phyloP scores from a whole-genome alignment of 2,113 vertebrate genomes.

The Osmerus mordax region DNA sequence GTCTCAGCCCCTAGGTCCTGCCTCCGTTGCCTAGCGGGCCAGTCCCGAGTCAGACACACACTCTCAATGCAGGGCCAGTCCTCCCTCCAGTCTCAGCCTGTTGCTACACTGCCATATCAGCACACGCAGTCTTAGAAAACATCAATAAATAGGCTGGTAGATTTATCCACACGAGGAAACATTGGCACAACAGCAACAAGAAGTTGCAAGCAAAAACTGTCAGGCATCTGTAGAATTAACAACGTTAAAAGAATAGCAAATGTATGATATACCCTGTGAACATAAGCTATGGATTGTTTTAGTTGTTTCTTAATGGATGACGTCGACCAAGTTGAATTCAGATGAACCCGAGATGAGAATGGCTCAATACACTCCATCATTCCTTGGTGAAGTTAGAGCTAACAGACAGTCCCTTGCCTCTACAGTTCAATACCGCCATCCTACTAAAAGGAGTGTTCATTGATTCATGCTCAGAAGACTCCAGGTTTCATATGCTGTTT shows the following conservation, averaged over 20 bases:
- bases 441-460: background rate
- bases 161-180: conserved; percentile 14
- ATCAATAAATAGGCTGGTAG: conserved; percentile 18
- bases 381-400: background rate
- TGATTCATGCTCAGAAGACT: background rate
- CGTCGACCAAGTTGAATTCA: background rate
- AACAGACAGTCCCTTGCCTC: background rate
- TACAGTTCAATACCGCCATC: background rate
- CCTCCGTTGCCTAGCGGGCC: conserved; percentile 17
- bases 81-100: conserved; percentile 12
- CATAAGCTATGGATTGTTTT: too few species aligned
- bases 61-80: conserved; percentile 16
- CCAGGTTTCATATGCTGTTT: background rate
- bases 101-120: conserved; percentile 16
- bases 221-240: background rate
- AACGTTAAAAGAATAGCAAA: too few species aligned
- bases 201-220: conserved; percentile 5
- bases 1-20: conserved; percentile 45
- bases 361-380: background rate
- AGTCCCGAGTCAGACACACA: conserved; percentile 16
- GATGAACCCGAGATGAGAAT: background rate
- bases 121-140: conserved; percentile 7
- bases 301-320: too few species aligned
- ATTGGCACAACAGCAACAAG: background rate
- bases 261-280: too few species aligned